Base-by-base conservation (phyloP, 2,113 vertebrate species). In the Parotia lawesii region DNA sequence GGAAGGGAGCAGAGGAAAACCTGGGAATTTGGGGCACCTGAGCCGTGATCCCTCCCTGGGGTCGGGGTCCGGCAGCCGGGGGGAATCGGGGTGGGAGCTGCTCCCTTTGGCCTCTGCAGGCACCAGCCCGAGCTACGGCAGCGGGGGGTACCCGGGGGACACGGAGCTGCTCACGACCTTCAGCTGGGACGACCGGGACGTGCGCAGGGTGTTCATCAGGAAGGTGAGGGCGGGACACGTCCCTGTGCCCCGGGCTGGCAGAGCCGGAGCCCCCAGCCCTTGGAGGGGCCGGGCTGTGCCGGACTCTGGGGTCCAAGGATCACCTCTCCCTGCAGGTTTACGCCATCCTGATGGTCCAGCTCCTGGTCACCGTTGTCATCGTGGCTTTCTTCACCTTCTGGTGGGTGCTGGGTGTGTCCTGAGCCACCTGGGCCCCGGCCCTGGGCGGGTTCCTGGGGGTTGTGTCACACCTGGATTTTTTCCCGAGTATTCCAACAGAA, bases 341-440 rank as follows among this genome's bases (percentile, higher is more conserved):
- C 3, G 77, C 98, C 89, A 99, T 99, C 93, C 97, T 99, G 85
- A 96, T 98, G 97, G 89, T 98, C 81, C 99, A 99, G 96, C 98
- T 99, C 62, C 91, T 99, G 94, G 96, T 99, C 87, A 99, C 99
- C 2, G 54, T 99, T 1, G 93, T 97, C 23, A 97, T 99, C 11
- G 98, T 99, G 95, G 98, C 98, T 92, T 95, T 99, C 92, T 99
- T 99, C 94, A 99, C 98, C 44, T 99, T 99, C 97, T 99, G 98
- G 99, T 99, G 80, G 98, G 98, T 97, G 20, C 90, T 38, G 11
- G 17, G 27, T 12, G 8, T 23, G 33, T 61, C 50, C 74, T 1
- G 17, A 37, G 54, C n/a, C 22, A 7, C 6, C 27, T 6, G 14
- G 27, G 29, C 10, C 3, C 3, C 4, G 35, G 51, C 11, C 23